Conservation (phyloP, 2,888 invertebrate species). For the Megalurothrips usitatus region DNA sequence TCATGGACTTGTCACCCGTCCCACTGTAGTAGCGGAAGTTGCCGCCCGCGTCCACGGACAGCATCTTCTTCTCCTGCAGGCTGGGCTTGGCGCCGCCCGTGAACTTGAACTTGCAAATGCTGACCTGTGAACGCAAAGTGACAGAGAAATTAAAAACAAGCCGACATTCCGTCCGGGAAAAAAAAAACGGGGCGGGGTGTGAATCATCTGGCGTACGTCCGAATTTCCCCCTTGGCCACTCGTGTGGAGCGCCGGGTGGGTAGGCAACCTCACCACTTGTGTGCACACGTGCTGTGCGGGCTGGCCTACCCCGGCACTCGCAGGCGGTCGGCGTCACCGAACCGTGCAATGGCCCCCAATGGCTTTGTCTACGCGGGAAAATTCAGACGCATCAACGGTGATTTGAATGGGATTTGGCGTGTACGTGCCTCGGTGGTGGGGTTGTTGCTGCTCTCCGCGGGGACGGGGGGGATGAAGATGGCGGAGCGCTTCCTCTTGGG, state of each 20-base stretch:
- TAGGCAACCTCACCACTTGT: background rate
- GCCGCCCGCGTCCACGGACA: conserved; percentile 84
- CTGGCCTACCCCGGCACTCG: no score
- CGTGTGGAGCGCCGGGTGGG: conserved; percentile 26
- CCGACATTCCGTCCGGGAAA: no score
- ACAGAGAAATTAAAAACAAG: background rate
- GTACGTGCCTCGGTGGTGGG: conserved; percentile 63
- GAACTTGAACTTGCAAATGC: conserved; percentile 90
- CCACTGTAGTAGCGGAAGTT: conserved; percentile 84
- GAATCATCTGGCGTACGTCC: no score
- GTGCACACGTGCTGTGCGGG: no score
- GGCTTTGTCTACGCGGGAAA: no score
- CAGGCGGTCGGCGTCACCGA: no score
- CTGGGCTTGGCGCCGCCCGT: conserved; percentile 86
- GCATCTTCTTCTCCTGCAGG: conserved; percentile 85
- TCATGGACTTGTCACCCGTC: conserved; percentile 73
- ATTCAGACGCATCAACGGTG: no score
- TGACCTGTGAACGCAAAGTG: conserved; percentile 51
- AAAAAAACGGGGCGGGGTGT: no score
- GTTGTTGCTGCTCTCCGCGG: conserved; percentile 65
- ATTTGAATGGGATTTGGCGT: background rate
- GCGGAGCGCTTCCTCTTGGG: conserved; percentile 75
- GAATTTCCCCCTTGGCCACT: conserved; percentile 33
- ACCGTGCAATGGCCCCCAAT: background rate
- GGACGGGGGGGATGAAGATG: conserved; percentile 78